Percentiles rank a stretch among this genome's conserved stretches.
phyloP scores from a whole-genome alignment of 1,140 invertebrate species.

The Drosophila triauraria region DNA sequence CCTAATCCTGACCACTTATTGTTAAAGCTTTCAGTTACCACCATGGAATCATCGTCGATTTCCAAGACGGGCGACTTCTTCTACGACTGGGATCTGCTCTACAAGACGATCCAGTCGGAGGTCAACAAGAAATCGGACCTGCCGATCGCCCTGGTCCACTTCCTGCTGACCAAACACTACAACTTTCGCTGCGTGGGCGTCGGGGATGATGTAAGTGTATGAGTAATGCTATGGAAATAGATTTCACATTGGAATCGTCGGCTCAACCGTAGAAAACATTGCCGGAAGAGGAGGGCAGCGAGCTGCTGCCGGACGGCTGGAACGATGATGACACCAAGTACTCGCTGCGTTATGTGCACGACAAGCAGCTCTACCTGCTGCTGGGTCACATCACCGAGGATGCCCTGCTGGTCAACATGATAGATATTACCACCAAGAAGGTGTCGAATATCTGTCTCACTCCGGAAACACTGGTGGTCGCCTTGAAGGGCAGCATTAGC shows the following conservation, averaged over 20 bases:
- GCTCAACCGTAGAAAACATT: conserved; percentile 86
- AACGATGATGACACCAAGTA: conserved; percentile 87
- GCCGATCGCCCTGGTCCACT: conserved; percentile 89
- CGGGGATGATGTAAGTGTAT: conserved; percentile 88
- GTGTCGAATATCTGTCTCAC: conserved; percentile 85
- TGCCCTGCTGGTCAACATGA: conserved; percentile 88
- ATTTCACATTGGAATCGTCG: neutral
- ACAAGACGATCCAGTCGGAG: conserved; percentile 87
- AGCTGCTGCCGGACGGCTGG: conserved; percentile 90
- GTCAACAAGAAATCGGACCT: conserved; percentile 89
- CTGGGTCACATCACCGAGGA: conserved; percentile 88
- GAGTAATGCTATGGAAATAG: neutral
- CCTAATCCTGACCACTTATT: conserved; percentile 4
- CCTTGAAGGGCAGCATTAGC: conserved; percentile 84
- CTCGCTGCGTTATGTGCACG: conserved; percentile 88
- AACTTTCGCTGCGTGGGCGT: conserved; percentile 89
- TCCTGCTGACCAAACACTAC: conserved; percentile 89
- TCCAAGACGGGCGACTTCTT: conserved; percentile 73
- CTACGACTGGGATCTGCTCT: conserved; percentile 91
- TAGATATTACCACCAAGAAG: conserved; percentile 85
- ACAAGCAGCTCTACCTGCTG: conserved; percentile 89
- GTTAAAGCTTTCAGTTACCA: conserved; percentile 10
- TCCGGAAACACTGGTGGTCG: conserved; percentile 79
- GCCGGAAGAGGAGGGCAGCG: conserved; percentile 88
- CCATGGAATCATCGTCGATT: conserved; percentile 10